A percentile compares a stretch with the other conserved stretches of the same genome.
Evolutionary conservation across 2,888 invertebrate genomes (phyloP).

Genomic region (Orchestes rusci): DNA sequence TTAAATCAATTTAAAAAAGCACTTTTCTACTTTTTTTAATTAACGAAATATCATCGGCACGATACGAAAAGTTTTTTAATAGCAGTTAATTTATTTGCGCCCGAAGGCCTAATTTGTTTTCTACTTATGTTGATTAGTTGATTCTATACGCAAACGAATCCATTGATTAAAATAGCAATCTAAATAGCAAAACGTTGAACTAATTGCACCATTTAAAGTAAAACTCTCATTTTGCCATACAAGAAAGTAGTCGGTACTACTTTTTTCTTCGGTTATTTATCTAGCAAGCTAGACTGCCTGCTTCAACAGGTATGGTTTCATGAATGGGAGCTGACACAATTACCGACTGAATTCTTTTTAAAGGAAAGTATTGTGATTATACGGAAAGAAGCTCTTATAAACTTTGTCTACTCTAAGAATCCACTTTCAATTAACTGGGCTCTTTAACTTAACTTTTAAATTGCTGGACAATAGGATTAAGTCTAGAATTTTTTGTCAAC

Average conservation of each 20-base stretch:
- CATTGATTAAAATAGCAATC: conserved; percentile 12
- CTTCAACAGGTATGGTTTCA: no score
- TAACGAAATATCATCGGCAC: conserved; percentile 5
- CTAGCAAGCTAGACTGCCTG: no score
- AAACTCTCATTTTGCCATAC: conserved; percentile 12
- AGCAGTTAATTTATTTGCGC: conserved; percentile 1
- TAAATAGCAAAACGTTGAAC: conserved; percentile 14
- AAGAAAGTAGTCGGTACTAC: conserved; percentile 14
- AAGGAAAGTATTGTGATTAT: no score
- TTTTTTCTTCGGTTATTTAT: no score
- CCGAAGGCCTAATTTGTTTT: background rate
- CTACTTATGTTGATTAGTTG: no score
- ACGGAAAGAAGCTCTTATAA: no score
- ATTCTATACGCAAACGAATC: conserved; percentile 10
- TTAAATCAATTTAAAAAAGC: background rate
- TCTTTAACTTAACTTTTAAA: no score
- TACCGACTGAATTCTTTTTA: no score
- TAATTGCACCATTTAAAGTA: conserved; percentile 14
- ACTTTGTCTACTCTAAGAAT: no score
- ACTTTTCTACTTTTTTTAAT: conserved; percentile 3
- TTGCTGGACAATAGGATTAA: background rate
- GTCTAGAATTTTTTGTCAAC: background rate
- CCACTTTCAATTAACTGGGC: no score
- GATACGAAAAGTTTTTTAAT: conserved; percentile 3
- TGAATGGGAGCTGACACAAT: conserved; percentile 7